These are phyloP conservation scores for Dascillus cervinus DNA, from an alignment of 2,888 invertebrate species.

Conservation along the genomic window DNA sequence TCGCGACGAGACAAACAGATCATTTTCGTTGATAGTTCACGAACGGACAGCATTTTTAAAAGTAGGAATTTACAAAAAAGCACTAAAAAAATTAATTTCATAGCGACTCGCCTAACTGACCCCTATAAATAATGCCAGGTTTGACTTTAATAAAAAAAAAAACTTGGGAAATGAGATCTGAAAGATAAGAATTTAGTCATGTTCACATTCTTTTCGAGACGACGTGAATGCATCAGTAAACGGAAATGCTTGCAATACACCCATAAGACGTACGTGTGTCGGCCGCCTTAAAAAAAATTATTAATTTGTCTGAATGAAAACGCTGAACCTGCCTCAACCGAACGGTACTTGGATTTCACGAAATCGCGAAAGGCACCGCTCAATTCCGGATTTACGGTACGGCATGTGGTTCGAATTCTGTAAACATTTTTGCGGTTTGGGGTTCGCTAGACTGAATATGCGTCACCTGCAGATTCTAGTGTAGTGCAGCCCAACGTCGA, in stretches of 20 bases:
- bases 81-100: too few relatives aligned
- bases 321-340: conserved; percentile 17
- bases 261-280: conserved; percentile 14
- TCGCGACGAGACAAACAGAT: too few relatives aligned
- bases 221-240: conserved; percentile 16
- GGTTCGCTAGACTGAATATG: too few relatives aligned
- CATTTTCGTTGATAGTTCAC: too few relatives aligned
- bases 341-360: too few relatives aligned
- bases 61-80: too few relatives aligned
- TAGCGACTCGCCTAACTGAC: conserved; percentile 25
- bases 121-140: conserved; percentile 35
- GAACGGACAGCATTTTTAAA: too few relatives aligned
- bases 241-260: conserved; percentile 25
- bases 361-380: too few relatives aligned
- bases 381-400: conserved; percentile 11
- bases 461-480: conserved; percentile 14
- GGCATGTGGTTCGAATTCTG: conserved; percentile 5
- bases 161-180: conserved; percentile 36
- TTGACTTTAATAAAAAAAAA: too few relatives aligned
- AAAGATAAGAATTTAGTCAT: conserved; percentile 33
- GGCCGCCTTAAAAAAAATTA: too few relatives aligned
- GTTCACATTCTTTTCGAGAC: conserved; percentile 28
- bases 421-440: conserved; percentile 14
- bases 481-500: conserved; percentile 8
- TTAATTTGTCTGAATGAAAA: too few relatives aligned